Base-by-base conservation (phyloP, 2,888 invertebrate genomes). In the Perdita meconis region DNA sequence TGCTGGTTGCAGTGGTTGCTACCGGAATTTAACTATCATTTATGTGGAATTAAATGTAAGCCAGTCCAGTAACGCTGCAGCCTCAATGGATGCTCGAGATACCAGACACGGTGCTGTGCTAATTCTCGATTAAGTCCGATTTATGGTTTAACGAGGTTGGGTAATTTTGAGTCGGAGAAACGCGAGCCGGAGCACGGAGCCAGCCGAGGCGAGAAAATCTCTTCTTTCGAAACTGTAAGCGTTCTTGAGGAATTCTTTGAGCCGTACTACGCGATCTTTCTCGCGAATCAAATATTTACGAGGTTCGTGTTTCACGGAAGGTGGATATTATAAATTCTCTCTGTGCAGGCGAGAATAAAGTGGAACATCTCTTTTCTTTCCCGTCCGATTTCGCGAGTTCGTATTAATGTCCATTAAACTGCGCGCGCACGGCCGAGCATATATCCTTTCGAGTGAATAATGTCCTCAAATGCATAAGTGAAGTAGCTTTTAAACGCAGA, bases 81-180 rank as follows among this genome's bases (percentile, higher is more conserved):
- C 67, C 77, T 75, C 74, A 80, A 76, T 75, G 81, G 81, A 81
- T 78, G 63, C 76, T 75, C 78, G 74, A 72, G 82, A 56, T 77
- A 67, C 59, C 61, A 73, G 71, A 71, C 66, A 77, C 74, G 75
- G 74, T 71, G 72, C 69, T 70, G 77, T 76, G 83, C 82, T 84
- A 86, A 87, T 86, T 88, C 87, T 84, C 82, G 87, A 86, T 88
- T 88, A 89, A 87, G 82, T 83, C 78, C 82, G 85, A 89, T 88
- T 89, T 88, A 89, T 88, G 61, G 80, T 82, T 75, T 76, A 63
- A 47, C 24, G 51, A 59, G 26, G 19, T 38, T 50, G 50, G 53
- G 16, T 60, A 56, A 36, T 44, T 65, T 38, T 65, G 44, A 26
- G 34, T 53, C 24, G 42, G 60, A 56, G 68, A 72, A 59, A 70